These are phyloP conservation scores for Ommatoiulus sabulosus DNA, from an alignment of 2,888 invertebrate genomes.

Conservation along the genomic window DNA sequence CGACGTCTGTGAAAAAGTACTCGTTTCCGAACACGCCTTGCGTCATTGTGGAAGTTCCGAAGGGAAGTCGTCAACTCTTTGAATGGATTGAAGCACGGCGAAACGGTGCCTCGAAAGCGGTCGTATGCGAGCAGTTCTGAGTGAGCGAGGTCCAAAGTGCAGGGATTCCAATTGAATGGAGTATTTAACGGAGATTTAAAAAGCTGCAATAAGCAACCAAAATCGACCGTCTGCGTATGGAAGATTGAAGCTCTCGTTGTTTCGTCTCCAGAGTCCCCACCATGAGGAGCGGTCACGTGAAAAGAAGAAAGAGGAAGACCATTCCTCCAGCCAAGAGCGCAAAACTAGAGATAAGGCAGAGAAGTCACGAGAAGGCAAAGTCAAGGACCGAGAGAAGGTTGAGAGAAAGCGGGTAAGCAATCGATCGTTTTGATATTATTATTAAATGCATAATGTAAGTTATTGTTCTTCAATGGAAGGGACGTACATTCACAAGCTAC, in stretches of 20 bases:
- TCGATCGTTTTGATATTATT: background rate
- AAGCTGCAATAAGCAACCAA: constrained; percentile 13
- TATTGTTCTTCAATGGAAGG: too few species aligned
- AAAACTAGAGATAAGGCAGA: constrained; percentile 50
- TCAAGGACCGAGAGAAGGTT: constrained; percentile 56
- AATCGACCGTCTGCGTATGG: constrained; percentile 14
- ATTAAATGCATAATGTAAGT: background rate
- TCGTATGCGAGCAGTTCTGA: background rate
- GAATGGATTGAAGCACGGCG: background rate
- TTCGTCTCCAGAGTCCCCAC: constrained; percentile 57
- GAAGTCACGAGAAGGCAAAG: constrained; percentile 54
- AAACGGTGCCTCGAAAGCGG: background rate
- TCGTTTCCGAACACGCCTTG: background rate
- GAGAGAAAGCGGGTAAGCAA: constrained; percentile 55
- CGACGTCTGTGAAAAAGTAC: background rate
- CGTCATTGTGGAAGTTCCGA: background rate
- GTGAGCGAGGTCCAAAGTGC: constrained; percentile 8
- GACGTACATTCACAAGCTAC: too few species aligned
- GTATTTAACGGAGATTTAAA: constrained; percentile 17
- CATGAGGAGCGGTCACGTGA: constrained; percentile 81
- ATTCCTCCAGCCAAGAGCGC: constrained; percentile 52
- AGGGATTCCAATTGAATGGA: constrained; percentile 10
- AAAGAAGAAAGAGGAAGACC: constrained; percentile 80
- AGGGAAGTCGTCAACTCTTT: background rate
- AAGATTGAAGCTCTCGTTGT: constrained; percentile 52